Evolutionary conservation across 2,113 vertebrate species (phyloP), one percentile per base, ranked within the genome.

Genomic region (Recurvirostra avosetta): DNA sequence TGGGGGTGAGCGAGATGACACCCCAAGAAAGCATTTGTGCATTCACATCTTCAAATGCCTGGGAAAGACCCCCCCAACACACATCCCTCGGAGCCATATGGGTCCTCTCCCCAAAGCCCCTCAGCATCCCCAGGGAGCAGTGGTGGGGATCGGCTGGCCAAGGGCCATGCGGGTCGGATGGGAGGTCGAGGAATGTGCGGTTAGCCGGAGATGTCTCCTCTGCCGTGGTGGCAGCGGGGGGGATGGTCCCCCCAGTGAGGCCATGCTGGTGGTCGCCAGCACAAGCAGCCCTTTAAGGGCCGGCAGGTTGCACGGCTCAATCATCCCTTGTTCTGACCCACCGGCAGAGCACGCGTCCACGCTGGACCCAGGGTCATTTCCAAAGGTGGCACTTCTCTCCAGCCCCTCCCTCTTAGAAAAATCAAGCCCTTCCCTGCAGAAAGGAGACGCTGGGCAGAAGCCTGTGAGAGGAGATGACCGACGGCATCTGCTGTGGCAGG

Each of bases 391-490:
- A 15, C 77, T 91, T 59, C n/a, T 50, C 49, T 72, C n/a, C 27
- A 50, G 12, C 45, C 30, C 26, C 36, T 47, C 23, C 12, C 23
- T 53, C 34, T 8, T 25, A 21, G 58, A 71, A 59, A 86, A 75
- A 62, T 53, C 75, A 47, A 73, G 63, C 70, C 26, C n/a, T 50
- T 43, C 47, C n/a, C 1, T 0, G 45, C 47, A 73, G n/a, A 62
- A 36, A 19, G 12, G 36, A 82, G 65, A 38, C 0, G 6, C 47
- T 16, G 71, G 43, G 45, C 40, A 87, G 70, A 49, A 61, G 22
- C 50, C n/a, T 66, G 70, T 0, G 2, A 41, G 36, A 63, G 50
- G 30, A 34, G 26, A 40, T 0, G 0, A 13, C 14, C 1, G 7
- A 15, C 5, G 7, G 52, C 52, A n/a, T 26, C 45, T 1, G 1